phyloP scores from a whole-genome alignment of 1,140 invertebrate species.

The Dryas iulia region DNA sequence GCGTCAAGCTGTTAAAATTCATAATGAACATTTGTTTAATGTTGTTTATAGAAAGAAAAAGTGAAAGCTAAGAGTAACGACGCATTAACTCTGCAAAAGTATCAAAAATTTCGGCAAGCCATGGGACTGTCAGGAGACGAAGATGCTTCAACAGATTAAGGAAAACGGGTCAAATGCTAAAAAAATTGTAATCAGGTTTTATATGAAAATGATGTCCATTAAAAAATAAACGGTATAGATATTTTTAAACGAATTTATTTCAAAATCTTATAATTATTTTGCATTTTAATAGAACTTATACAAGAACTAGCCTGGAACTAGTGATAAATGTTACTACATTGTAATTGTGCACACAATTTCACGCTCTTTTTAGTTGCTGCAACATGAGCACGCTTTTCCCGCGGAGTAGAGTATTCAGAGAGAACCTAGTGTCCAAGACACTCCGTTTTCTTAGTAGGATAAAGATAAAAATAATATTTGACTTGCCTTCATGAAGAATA shows the following conservation, averaged over 20 bases:
- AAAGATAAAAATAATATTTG: too few species aligned
- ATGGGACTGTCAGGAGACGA: constrained; percentile 67
- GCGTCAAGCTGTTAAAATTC: too few species aligned
- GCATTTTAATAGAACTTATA: neutral
- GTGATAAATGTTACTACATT: too few species aligned
- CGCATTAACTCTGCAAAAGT: constrained; percentile 47
- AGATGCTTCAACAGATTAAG: constrained; percentile 64
- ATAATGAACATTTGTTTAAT: neutral
- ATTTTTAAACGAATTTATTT: neutral
- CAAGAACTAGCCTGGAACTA: neutral
- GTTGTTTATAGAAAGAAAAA: constrained; percentile 59
- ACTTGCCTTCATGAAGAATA: too few species aligned
- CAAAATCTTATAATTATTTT: neutral
- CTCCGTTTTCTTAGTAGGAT: too few species aligned
- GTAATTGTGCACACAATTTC: too few species aligned
- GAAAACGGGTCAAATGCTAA: constrained; percentile 20
- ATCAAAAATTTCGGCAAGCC: constrained; percentile 65
- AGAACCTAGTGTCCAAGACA: too few species aligned
- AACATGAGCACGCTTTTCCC: too few species aligned
- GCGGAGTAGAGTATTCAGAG: too few species aligned
- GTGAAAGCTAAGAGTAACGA: constrained; percentile 57
- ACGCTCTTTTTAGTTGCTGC: too few species aligned
- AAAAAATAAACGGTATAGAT: constrained; percentile 23
- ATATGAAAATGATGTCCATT: constrained; percentile 19
- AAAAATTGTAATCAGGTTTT: constrained; percentile 41